Evolutionary conservation across 2,797 vertebrate genomes (phyloP).

Genomic region (Echiichthys vipera): DNA sequence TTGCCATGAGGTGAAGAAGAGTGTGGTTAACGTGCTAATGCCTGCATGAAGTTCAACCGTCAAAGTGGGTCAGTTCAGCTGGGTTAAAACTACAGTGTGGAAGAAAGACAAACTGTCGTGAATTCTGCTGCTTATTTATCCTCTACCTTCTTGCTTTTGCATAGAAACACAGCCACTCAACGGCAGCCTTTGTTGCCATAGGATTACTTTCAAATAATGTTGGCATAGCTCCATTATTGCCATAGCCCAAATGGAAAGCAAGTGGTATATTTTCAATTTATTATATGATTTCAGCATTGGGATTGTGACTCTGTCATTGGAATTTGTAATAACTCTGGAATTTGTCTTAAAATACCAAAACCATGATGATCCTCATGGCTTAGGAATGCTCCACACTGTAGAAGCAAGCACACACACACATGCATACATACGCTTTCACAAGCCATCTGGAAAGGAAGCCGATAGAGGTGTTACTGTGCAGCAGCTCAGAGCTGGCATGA

Average conservation of each 20-base stretch:
- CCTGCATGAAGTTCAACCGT: slow-evolving; percentile 24
- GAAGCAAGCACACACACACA: not conserved
- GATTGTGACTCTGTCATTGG: slow-evolving; percentile 50
- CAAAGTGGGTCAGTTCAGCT: slow-evolving; percentile 66
- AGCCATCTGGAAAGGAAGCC: slow-evolving; percentile 13
- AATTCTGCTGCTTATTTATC: slow-evolving; percentile 64
- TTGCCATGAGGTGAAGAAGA: slow-evolving; percentile 50
- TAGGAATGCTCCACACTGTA: slow-evolving; percentile 40
- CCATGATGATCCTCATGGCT: slow-evolving; percentile 51
- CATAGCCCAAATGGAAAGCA: slow-evolving; percentile 44
- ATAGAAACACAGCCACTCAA: slow-evolving; percentile 17
- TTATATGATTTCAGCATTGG: slow-evolving; percentile 39
- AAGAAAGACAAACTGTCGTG: slow-evolving; percentile 45
- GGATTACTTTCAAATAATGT: slow-evolving; percentile 55
- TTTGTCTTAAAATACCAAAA: slow-evolving; percentile 71
- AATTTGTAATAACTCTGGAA: slow-evolving; percentile 74
- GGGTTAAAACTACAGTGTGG: slow-evolving; percentile 58
- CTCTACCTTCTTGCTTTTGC: slow-evolving; percentile 26
- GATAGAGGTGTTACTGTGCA: slow-evolving; percentile 17
- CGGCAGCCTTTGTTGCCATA: slow-evolving; percentile 43
- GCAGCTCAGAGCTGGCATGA: slow-evolving; percentile 21
- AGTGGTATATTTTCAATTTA: slow-evolving; percentile 58
- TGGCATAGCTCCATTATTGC: slow-evolving; percentile 47
- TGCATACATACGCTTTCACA: not conserved
- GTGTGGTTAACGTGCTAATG: slow-evolving; percentile 38